phyloP scores from a whole-genome alignment of 2,113 vertebrate species.

The Platysteira castanea region DNA sequence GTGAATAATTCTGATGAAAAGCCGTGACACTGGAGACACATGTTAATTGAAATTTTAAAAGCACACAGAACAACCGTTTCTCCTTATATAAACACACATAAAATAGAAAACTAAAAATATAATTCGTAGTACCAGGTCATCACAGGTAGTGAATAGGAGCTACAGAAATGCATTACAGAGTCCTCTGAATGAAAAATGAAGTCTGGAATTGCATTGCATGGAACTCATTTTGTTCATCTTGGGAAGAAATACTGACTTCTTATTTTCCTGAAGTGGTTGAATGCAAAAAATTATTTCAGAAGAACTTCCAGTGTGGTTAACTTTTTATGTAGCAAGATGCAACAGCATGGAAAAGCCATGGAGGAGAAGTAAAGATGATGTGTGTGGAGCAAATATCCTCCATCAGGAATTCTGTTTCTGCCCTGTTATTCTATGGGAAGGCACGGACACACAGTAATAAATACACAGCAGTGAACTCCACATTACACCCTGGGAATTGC shows the following conservation, averaged over 20 bases:
- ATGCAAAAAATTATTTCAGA: neutral
- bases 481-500: neutral
- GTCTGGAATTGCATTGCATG: neutral
- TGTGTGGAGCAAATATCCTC: neutral
- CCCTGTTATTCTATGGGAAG: neutral
- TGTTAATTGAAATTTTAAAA: neutral
- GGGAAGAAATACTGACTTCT: neutral
- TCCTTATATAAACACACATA: neutral
- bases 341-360: neutral
- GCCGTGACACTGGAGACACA: neutral
- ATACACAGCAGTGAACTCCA: neutral
- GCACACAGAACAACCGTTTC: neutral
- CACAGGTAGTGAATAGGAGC: neutral
- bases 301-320: neutral
- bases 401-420: neutral
- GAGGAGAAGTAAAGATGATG: neutral
- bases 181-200: neutral
- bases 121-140: neutral
- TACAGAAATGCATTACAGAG: constrained; percentile 4
- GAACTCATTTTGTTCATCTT: neutral
- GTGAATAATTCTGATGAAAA: neutral
- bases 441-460: neutral
- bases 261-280: neutral
- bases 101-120: constrained; percentile 22
- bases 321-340: neutral